Evolutionary conservation across 2,113 vertebrate species (phyloP).

Genomic region (Coturnix japonica): DNA sequence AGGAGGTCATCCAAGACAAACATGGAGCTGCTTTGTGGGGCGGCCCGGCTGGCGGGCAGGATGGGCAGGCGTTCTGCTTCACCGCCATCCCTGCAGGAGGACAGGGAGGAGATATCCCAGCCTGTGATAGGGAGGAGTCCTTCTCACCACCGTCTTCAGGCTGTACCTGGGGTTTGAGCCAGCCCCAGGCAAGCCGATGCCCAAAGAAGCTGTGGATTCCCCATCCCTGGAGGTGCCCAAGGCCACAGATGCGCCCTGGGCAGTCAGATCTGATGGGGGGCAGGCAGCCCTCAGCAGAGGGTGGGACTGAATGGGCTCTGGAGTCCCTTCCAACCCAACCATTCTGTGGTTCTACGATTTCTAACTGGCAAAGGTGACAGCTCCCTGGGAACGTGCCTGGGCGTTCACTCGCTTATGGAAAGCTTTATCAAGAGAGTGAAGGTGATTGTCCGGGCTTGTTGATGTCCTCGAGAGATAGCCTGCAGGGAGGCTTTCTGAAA

Average conservation of each 20-base stretch:
- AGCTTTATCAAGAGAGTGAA: conserved; percentile 67
- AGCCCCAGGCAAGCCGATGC: background rate
- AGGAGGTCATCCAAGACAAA: conserved; percentile 59
- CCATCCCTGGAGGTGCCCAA: no score
- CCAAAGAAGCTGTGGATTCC: no score
- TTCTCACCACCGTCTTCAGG: background rate
- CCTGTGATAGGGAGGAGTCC: background rate
- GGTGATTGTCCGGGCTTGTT: conserved; percentile 9
- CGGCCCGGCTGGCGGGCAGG: background rate
- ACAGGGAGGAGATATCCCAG: background rate
- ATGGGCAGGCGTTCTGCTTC: background rate
- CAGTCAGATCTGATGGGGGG: no score
- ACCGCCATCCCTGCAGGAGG: background rate
- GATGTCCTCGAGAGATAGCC: background rate
- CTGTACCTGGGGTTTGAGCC: background rate
- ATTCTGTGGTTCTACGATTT: background rate
- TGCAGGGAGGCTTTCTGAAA: background rate
- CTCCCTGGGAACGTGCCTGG: background rate
- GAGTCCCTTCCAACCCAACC: background rate
- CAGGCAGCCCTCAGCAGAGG: background rate
- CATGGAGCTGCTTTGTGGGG: background rate
- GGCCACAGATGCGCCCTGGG: no score
- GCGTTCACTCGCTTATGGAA: background rate
- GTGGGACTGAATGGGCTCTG: background rate
- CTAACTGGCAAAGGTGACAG: background rate